Base-by-base conservation (phyloP, 2,113 vertebrate species). In the Colius striatus region DNA sequence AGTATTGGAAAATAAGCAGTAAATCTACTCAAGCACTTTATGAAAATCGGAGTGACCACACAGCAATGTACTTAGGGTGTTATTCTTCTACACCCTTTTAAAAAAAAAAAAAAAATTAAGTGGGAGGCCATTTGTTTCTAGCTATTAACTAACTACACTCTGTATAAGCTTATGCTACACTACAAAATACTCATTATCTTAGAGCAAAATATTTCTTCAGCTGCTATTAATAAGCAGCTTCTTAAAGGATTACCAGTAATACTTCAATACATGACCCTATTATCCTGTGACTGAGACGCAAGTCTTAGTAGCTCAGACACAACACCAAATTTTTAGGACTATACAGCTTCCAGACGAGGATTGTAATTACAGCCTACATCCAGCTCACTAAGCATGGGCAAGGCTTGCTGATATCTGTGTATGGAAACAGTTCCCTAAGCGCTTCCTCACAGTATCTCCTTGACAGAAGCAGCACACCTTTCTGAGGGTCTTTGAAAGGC, bases 241-340 rank as follows among this genome's bases (percentile, higher is more conserved):
- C 78, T 96, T 63, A 86, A 91, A 84, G 57, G 68, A 91, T 87
- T 91, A 93, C 30, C 12, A 41, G 20, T 82, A 79, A 77, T 22
- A 45, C 70, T 91, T 91, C 71, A 82, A 79, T 61, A 90, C 11
- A 57, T 48, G 16, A 73, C 67, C 32, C 30, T 85, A 48, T 84
- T 94, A 83, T 87, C 34, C 8, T 55, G 15, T 51, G 63, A 70
- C 45, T 66, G 36, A 85, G 57, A 76, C 73, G 16, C 62, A 84
- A 87, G 66, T 34, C 18, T 60, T 45, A 73, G 8, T 36, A 58
- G 50, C n/a, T 61, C 34, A 87, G 53, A n/a, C 15, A 90, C 6
- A 88, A 30, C 47, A 70, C 14, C 25, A 66, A 61, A 79, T 53
- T 60, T 65, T 57, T 65, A 76, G 51, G 66, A 78, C 63, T 68